phyloP scores from a whole-genome alignment of 2,797 vertebrate species.

The Peromyscus eremicus region DNA sequence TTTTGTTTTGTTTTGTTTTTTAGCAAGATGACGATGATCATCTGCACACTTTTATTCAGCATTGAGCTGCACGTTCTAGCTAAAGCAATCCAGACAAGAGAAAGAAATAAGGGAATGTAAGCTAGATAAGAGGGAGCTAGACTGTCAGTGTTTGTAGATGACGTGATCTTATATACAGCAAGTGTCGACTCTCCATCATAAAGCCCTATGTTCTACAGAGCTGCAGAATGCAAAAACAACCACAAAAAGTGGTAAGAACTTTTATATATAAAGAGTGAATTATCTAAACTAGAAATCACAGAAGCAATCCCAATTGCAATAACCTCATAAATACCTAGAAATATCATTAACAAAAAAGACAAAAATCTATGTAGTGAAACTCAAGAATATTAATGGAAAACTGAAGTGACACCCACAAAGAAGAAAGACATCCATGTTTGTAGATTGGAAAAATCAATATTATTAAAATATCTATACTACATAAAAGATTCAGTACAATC shows the following conservation, averaged over 20 bases:
- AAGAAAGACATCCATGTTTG: neutral
- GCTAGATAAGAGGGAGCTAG: neutral
- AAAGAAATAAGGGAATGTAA: neutral
- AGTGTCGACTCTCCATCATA: neutral
- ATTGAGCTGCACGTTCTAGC: neutral
- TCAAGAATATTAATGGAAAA: neutral
- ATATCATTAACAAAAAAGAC: neutral
- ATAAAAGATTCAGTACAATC: neutral
- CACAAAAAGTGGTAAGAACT: neutral
- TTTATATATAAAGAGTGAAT: neutral
- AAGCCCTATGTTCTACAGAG: neutral
- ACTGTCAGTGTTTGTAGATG: neutral
- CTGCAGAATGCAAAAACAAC: neutral
- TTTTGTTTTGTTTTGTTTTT: neutral
- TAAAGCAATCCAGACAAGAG: neutral
- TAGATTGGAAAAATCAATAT: neutral
- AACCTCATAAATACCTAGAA: neutral
- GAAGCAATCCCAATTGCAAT: neutral
- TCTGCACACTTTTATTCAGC: neutral
- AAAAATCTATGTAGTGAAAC: neutral
- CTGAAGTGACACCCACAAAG: neutral
- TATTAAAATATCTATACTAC: neutral
- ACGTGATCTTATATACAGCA: neutral
- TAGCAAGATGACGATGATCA: neutral
- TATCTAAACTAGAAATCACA: neutral